Percentiles rank a stretch among this genome's conserved stretches.
These are phyloP conservation scores for Sitta carolinensis DNA, from an alignment of 2,797 vertebrate genomes.

Conservation along the genomic window DNA sequence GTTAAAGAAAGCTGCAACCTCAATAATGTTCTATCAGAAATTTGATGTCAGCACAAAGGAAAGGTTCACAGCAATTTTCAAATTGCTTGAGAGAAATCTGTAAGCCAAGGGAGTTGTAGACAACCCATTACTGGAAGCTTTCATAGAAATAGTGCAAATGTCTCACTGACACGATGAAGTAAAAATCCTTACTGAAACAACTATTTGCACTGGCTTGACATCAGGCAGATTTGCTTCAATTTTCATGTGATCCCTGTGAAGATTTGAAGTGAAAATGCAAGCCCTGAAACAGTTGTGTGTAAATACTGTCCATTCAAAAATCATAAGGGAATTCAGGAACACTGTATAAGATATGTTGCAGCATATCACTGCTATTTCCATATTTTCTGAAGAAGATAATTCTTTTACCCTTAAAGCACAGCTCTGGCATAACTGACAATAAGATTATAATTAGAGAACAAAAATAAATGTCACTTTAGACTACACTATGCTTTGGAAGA, in stretches of 20 bases:
- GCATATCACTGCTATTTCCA: not conserved
- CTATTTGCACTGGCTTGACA: conserved; percentile 89
- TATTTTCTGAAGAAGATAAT: not conserved
- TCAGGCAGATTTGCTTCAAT: conserved; percentile 89
- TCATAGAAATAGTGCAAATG: not conserved
- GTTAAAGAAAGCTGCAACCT: not conserved
- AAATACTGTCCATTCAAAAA: not conserved
- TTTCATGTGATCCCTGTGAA: conserved; percentile 87
- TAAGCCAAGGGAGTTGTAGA: not conserved
- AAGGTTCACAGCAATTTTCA: not conserved
- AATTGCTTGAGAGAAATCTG: not conserved
- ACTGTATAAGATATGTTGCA: not conserved
- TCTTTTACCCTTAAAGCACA: not conserved
- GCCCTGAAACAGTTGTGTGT: not conserved
- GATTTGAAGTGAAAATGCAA: not conserved
- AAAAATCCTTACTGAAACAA: conserved; percentile 80
- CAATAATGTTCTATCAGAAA: not conserved
- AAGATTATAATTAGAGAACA: not conserved
- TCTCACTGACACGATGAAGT: not conserved
- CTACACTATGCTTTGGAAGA: not conserved
- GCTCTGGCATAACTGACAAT: not conserved
- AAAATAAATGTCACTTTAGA: not conserved
- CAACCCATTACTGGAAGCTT: not conserved
- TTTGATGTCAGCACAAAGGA: not conserved
- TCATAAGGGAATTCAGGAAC: not conserved